Conservation (phyloP, 2,888 invertebrate species). For the Drosophila yooni region DNA sequence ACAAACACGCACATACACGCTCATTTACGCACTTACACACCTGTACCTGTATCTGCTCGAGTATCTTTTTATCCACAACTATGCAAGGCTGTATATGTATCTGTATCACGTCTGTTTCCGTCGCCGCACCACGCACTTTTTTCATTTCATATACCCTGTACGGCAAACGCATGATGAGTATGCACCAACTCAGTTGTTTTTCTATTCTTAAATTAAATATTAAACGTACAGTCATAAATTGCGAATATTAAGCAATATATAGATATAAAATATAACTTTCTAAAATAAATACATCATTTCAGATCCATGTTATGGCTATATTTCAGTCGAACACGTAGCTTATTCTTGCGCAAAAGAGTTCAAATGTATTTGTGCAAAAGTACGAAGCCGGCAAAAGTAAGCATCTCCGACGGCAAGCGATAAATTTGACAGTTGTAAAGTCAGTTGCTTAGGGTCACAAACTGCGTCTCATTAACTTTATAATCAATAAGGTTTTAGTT, state of each 20-base stretch:
- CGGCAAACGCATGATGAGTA: not conserved
- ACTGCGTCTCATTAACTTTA: not conserved
- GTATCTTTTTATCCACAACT: constrained; percentile 44
- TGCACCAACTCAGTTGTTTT: too few relatives aligned
- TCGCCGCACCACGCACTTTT: constrained; percentile 59
- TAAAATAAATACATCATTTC: not conserved
- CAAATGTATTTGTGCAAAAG: not conserved
- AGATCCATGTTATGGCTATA: not conserved
- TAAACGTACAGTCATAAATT: not conserved
- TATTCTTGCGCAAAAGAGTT: not conserved
- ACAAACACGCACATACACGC: not conserved
- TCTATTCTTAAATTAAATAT: not conserved
- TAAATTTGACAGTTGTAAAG: too few relatives aligned
- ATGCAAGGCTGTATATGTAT: constrained; percentile 25
- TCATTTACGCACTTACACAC: constrained; percentile 16
- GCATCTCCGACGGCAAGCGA: not conserved
- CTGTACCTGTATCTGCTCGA: constrained; percentile 24
- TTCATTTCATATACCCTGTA: constrained; percentile 21
- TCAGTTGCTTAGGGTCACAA: not conserved
- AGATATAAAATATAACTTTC: not conserved
- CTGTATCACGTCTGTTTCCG: constrained; percentile 50
- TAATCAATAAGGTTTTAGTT: not conserved
- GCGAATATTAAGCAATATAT: not conserved
- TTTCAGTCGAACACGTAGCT: too few relatives aligned
- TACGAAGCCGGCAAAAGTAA: not conserved